Conservation (phyloP, 1,140 invertebrate genomes). For the Brachionus sp. region DNA sequence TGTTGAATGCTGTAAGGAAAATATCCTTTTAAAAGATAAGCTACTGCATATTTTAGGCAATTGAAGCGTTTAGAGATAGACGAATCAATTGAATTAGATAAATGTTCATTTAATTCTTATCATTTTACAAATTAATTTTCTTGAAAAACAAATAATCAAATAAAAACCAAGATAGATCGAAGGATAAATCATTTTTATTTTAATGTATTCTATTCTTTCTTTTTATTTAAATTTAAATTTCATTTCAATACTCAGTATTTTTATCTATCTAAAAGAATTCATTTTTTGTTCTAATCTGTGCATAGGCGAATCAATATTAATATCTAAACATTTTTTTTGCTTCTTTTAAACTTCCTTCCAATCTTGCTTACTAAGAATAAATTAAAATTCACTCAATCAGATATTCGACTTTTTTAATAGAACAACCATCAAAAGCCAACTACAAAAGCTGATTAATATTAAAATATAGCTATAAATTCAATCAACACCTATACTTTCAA, state of each 20-base stretch:
- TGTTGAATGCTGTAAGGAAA: neutral
- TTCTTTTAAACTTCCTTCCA: neutral
- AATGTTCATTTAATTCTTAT: slow-evolving; percentile 29
- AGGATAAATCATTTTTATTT: neutral
- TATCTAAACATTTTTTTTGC: slow-evolving; percentile 17
- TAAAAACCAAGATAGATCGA: neutral
- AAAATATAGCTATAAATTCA: neutral
- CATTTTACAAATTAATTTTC: slow-evolving; percentile 12
- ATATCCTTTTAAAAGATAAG: neutral
- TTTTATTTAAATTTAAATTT: slow-evolving; percentile 34
- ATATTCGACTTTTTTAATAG: neutral
- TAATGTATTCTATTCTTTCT: neutral
- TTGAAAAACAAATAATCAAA: slow-evolving; percentile 4
- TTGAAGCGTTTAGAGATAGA: neutral
- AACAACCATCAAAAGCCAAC: neutral
- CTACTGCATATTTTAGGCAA: neutral
- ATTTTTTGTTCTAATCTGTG: neutral
- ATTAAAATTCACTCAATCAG: neutral
- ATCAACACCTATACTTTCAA: neutral
- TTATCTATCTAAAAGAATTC: neutral
- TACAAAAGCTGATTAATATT: slow-evolving; percentile 24
- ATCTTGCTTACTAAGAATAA: neutral
- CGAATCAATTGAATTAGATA: slow-evolving; percentile 15
- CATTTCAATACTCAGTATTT: neutral
- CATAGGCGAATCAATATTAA: neutral